phyloP scores from a whole-genome alignment of 2,888 invertebrate genomes.

The Sepioteuthis lessoniana region DNA sequence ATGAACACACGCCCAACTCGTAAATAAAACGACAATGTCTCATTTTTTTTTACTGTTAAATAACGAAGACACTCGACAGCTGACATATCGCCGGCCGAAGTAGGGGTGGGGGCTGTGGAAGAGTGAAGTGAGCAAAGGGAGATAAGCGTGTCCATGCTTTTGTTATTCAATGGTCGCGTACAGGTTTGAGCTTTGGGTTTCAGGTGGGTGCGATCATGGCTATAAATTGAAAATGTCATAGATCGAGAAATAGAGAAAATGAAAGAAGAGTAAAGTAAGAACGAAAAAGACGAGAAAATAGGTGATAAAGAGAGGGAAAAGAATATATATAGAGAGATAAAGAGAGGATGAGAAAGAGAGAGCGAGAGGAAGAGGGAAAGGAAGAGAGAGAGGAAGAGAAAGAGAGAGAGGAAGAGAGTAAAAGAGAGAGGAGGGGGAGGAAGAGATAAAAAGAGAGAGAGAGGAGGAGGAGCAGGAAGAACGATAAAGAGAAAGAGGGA shows the following conservation, averaged over 20 bases:
- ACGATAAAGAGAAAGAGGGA: no score
- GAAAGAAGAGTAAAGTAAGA: not conserved
- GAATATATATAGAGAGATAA: no score
- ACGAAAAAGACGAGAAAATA: no score
- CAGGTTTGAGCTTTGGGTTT: not conserved
- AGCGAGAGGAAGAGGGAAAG: no score
- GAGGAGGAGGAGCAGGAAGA: no score
- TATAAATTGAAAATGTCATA: not conserved
- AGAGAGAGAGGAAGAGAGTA: no score
- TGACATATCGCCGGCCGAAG: not conserved
- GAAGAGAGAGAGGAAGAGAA: not conserved
- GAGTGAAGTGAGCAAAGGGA: not conserved
- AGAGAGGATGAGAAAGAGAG: no score
- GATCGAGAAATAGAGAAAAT: not conserved
- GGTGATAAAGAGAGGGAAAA: no score
- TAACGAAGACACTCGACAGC: not conserved
- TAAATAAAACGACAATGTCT: not conserved
- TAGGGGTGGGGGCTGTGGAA: not conserved
- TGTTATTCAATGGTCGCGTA: not conserved
- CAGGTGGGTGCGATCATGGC: not conserved
- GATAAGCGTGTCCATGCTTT: not conserved
- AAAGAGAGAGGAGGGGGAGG: no score
- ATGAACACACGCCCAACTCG: not conserved
- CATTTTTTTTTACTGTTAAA: not conserved
- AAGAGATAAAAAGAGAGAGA: no score